These are phyloP conservation scores for Leucoraja erinaceus DNA, from an alignment of 2,113 vertebrate genomes.

Conservation along the genomic window DNA sequence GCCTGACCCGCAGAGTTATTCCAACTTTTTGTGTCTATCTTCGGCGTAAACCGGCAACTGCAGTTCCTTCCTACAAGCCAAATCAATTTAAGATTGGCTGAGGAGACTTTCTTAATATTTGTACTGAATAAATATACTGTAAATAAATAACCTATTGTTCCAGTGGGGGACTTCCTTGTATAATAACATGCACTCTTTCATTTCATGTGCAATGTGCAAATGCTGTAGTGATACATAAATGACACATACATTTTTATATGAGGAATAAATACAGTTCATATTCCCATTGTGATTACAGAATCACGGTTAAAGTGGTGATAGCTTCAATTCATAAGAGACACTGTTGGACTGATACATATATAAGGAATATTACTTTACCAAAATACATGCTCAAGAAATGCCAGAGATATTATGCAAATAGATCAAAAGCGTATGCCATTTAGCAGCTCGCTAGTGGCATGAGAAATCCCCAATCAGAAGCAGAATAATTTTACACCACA, in stretches of 20 bases:
- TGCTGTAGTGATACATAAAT: neutral
- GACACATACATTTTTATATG: neutral
- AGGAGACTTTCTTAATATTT: neutral
- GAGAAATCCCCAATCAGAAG: constrained; percentile 10
- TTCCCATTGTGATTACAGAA: neutral
- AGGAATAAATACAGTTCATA: neutral
- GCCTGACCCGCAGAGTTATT: no score
- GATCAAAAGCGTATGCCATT: neutral
- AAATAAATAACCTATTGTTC: neutral
- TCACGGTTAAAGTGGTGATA: neutral
- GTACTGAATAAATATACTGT: neutral
- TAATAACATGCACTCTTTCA: neutral
- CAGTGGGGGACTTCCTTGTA: neutral
- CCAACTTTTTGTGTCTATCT: no score
- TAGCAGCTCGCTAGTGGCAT: neutral
- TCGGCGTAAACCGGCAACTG: no score
- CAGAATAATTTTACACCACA: neutral
- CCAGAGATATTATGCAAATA: neutral
- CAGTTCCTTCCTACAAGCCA: no score
- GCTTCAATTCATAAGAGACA: neutral
- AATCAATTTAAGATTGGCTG: neutral
- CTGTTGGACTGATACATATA: neutral
- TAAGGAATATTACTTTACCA: neutral
- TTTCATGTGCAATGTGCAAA: neutral
- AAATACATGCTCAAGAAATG: neutral